These are phyloP conservation scores for Andrena hattorfiana DNA, from an alignment of 2,888 invertebrate genomes.

Conservation along the genomic window DNA sequence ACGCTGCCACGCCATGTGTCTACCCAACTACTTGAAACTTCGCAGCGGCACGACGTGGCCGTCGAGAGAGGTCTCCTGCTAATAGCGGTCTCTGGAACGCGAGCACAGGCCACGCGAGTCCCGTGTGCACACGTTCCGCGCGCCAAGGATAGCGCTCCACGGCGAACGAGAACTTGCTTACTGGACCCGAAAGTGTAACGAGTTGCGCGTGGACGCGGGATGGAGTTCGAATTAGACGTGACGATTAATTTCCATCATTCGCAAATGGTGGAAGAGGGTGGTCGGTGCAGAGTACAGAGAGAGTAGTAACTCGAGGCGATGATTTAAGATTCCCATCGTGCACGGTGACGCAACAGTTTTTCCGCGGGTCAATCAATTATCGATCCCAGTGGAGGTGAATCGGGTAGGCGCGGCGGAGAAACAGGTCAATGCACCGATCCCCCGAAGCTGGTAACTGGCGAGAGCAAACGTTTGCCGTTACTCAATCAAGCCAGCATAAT, in stretches of 20 bases:
- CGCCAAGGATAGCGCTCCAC: conserved; percentile 27
- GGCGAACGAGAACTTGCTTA: conserved; percentile 20
- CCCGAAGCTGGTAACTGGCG: conserved; percentile 57
- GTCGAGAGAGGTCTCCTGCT: conserved; percentile 50
- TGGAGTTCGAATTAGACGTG: background rate
- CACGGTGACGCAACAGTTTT: background rate
- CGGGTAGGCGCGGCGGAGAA: conserved; percentile 26
- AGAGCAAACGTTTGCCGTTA: conserved; percentile 84
- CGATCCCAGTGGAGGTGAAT: conserved; percentile 23
- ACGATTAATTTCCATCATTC: conserved; percentile 13
- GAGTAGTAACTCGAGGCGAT: too few species aligned
- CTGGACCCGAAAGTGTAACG: conserved; percentile 19
- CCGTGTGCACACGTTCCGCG: conserved; percentile 31
- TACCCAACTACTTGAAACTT: conserved; percentile 75
- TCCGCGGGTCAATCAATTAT: conserved; percentile 21
- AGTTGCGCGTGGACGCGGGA: background rate
- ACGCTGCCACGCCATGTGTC: conserved; percentile 70
- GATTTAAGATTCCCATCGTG: too few species aligned
- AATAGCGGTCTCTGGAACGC: conserved; percentile 51
- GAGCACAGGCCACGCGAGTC: background rate
- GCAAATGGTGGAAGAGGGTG: too few species aligned
- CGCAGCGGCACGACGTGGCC: conserved; percentile 51
- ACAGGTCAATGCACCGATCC: conserved; percentile 63
- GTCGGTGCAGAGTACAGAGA: too few species aligned
- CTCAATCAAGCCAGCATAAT: conserved; percentile 84